A percentile compares a stretch with the other conserved stretches of the same genome.
These are phyloP conservation scores for Patella depressa DNA, from an alignment of 2,888 invertebrate species.

Conservation along the genomic window DNA sequence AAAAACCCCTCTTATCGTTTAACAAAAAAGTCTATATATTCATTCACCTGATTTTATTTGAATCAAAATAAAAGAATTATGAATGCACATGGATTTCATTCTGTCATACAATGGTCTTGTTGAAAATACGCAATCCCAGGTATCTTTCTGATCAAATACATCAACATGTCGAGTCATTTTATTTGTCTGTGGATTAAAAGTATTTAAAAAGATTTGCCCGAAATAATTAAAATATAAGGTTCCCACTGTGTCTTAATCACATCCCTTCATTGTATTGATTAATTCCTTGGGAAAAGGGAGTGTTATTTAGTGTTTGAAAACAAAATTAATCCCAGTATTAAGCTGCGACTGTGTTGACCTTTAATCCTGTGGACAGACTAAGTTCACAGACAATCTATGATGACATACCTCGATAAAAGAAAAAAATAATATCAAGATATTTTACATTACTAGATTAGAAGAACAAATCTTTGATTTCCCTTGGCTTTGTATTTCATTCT, in stretches of 20 bases:
- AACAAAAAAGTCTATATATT: no score
- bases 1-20: no score
- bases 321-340: constrained; percentile 11
- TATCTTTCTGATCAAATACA: background rate
- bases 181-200: background rate
- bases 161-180: background rate
- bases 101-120: no score
- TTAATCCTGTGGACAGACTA: constrained; percentile 11
- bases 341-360: background rate
- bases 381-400: constrained; percentile 1
- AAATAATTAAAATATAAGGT: constrained; percentile 13
- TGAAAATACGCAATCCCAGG: no score
- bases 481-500: no score
- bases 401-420: background rate
- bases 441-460: no score
- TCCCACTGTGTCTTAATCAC: constrained; percentile 13
- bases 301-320: constrained; percentile 6
- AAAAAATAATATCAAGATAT: background rate
- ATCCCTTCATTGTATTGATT: constrained; percentile 13
- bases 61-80: no score
- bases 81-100: no score
- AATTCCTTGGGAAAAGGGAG: constrained; percentile 1
- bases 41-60: no score
- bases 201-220: background rate
- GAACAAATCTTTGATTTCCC: no score